A percentile compares a stretch with the other conserved stretches of the same genome.
Conservation (phyloP, 1,140 invertebrate genomes). For the Bradynema listronoti region DNA sequence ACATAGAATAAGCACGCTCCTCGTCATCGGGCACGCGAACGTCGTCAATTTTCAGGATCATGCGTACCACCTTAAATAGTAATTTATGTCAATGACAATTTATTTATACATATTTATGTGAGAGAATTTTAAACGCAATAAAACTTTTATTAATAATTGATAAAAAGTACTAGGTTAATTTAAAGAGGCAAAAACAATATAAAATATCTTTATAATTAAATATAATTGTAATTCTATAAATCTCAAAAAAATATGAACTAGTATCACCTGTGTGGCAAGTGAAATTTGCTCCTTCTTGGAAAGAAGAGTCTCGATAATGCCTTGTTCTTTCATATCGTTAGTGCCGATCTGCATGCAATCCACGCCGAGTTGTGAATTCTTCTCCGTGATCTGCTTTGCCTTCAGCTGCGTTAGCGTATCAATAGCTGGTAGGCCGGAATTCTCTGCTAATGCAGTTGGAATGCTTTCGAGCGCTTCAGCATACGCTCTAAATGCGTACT, state of each 20-base stretch:
- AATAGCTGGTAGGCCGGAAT: constrained; percentile 85
- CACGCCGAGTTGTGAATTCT: constrained; percentile 80
- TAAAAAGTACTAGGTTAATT: neutral
- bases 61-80: constrained; percentile 78
- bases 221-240: neutral
- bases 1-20: constrained; percentile 29
- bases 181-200: neutral
- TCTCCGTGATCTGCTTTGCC: constrained; percentile 74
- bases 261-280: constrained; percentile 70
- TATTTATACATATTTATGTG: neutral
- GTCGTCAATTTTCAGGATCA: constrained; percentile 99
- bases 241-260: neutral
- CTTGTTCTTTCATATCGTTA: constrained; percentile 84
- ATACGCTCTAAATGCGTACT: constrained; percentile 92
- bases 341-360: constrained; percentile 85
- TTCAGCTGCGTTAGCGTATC: constrained; percentile 86
- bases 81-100: neutral
- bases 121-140: neutral
- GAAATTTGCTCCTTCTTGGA: constrained; percentile 96
- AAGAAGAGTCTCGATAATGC: constrained; percentile 91
- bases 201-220: neutral
- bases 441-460: constrained; percentile 90
- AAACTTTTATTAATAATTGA: neutral
- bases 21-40: constrained; percentile 67
- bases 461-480: constrained; percentile 88